phyloP scores from a whole-genome alignment of 1,140 invertebrate genomes.

The Pseudobourletiella spinata region DNA sequence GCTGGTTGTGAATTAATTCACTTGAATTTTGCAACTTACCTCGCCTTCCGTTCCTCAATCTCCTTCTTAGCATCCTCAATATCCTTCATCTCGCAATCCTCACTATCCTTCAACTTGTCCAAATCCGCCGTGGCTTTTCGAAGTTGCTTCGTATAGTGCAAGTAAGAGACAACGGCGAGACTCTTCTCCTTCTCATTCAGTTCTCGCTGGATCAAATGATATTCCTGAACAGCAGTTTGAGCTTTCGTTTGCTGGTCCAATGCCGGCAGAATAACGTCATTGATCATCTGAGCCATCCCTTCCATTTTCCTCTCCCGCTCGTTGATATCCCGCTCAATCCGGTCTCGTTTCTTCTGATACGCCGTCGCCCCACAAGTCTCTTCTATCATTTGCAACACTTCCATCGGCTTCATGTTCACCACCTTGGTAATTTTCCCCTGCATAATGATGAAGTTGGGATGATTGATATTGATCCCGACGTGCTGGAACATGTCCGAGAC shows the following conservation, averaged over 20 bases:
- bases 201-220: neutral
- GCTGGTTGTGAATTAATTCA: neutral
- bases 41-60: slow-evolving; percentile 40
- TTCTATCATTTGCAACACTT: slow-evolving; percentile 98
- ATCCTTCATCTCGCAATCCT: slow-evolving; percentile 37
- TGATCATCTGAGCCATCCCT: slow-evolving; percentile 70
- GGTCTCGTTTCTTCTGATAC: slow-evolving; percentile 91
- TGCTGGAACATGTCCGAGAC: slow-evolving; percentile 93
- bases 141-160: neutral
- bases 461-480: slow-evolving; percentile 96
- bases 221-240: neutral
- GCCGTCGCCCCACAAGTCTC: slow-evolving; percentile 97
- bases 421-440: slow-evolving; percentile 99
- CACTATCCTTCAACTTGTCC: slow-evolving; percentile 20
- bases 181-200: slow-evolving; percentile 2
- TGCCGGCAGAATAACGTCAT: slow-evolving; percentile 1
- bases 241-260: neutral
- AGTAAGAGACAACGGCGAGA: neutral
- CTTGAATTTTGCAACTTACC: slow-evolving; percentile 45
- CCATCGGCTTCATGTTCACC: slow-evolving; percentile 95
- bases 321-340: slow-evolving; percentile 76
- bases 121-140: neutral
- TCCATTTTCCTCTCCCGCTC: slow-evolving; percentile 87
- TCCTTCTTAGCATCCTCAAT: slow-evolving; percentile 3
- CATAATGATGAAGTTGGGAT: slow-evolving; percentile 99